Evolutionary conservation across 30 jellyfish, hydroid and myxozoan genomes (phyloP).

Genomic region (Cassiopea andromeda): DNA sequence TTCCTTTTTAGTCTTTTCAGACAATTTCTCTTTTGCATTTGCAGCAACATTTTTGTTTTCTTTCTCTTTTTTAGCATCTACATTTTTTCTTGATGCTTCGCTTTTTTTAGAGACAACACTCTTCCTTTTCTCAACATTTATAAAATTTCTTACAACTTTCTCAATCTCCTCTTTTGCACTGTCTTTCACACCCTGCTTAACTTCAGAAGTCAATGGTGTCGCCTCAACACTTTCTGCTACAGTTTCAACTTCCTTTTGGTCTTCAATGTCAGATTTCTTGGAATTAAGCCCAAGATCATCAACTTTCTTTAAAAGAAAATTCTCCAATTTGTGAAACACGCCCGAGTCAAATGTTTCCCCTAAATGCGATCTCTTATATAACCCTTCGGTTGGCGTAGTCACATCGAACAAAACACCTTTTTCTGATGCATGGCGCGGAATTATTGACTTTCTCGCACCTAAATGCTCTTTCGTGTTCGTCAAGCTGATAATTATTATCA

Average conservation of each 20-base stretch:
- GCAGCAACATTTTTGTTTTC: background rate
- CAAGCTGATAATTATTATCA: conserved; percentile 3
- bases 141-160: background rate
- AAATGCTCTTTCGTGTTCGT: conserved; percentile 5
- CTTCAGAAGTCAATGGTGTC: background rate
- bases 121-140: background rate
- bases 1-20: background rate
- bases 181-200: background rate
- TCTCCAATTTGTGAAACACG: conserved; percentile 43
- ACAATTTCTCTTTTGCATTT: background rate
- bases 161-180: background rate
- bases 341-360: conserved; percentile 9
- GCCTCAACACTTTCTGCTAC: conserved; percentile 19
- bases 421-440: conserved; percentile 67
- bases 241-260: conserved; percentile 34
- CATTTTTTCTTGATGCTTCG: background rate
- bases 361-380: conserved; percentile 35
- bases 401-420: conserved; percentile 13
- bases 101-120: background rate
- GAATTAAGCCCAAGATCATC: background rate
- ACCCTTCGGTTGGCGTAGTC: conserved; percentile 31
- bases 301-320: conserved; percentile 29
- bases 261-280: conserved; percentile 57
- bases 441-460: conserved; percentile 50
- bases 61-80: background rate